Base-by-base conservation (phyloP, 2,797 vertebrate species). In the Falco novaeseelandiae region DNA sequence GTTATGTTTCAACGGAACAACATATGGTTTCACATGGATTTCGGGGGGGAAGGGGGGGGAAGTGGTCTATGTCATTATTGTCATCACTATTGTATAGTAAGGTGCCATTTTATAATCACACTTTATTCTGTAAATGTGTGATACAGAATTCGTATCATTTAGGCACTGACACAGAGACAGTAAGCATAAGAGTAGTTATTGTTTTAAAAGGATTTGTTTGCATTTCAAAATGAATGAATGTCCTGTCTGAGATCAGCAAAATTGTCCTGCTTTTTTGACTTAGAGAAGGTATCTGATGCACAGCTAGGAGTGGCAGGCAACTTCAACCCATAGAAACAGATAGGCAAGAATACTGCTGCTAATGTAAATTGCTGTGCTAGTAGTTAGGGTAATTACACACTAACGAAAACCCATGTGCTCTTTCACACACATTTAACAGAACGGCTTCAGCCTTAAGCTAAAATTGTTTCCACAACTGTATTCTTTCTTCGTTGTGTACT, bases 391-490 rank as follows among this genome's bases (percentile, higher is more conserved):
- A 48, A 57, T 48, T 54, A 32, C 23, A 73, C 21, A 44, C 9
- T 40, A 19, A 6, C 0, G 3, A 87, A 89, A 72, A 22, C 1
- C 6, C 9, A 2, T 3, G 1, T 36, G 8, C 4, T 83, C 13
- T 73, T 80, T 70, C 65, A 32, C 3, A 46, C 2, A 38, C 25
- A 38, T 48, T 63, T 65, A 59, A 55, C 12, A 69, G 52, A 85
- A 25, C 14, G 57, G 2, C 3, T 86, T 73, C 19, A 61, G 9
- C 5, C 11, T 52, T 19, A 69, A 80, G 8, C 3, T n/a, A 66
- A 44, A 85, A 54, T 5, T 76, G 6, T 29, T 74, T 90, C 51
- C 42, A 19, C 2, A 27, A 29, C 1, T 17, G 14, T 49, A 2
- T 30, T 42, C 18, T 70, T 86, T 77, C 19, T 8, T 62, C 17